Percentiles rank a stretch among this genome's conserved stretches.
These are phyloP conservation scores for Phrynocephalus guinanensis DNA, from an alignment of 2,797 vertebrate genomes.

Conservation along the genomic window DNA sequence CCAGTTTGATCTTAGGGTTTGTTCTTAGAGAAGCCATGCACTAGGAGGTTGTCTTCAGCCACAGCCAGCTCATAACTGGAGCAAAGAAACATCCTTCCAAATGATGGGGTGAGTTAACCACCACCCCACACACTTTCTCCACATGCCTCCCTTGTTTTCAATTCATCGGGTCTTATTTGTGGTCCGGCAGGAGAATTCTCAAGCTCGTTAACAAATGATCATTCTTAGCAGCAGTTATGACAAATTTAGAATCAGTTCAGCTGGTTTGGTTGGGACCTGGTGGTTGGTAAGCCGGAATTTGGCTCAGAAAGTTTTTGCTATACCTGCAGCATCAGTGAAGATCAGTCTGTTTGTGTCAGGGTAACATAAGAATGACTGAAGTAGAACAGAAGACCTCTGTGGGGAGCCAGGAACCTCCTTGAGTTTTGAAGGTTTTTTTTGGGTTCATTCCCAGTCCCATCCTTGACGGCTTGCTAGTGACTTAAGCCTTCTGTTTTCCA, in stretches of 20 bases:
- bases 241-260: neutral
- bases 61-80: no score
- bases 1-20: neutral
- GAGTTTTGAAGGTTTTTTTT: neutral
- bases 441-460: neutral
- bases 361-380: conserved; percentile 2
- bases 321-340: neutral
- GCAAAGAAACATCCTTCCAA: no score
- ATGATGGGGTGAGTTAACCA: no score
- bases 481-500: conserved; percentile 12
- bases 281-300: no score
- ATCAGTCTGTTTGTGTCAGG: neutral
- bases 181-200: neutral
- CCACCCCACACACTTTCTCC: no score
- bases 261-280: neutral
- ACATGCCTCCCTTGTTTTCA: neutral
- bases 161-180: neutral
- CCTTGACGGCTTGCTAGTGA: conserved; percentile 11
- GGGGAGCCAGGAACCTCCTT: neutral
- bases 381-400: neutral
- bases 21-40: neutral
- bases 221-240: neutral
- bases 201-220: neutral
- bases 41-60: neutral
- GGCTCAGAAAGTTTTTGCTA: neutral